phyloP scores from a whole-genome alignment of 2,888 invertebrate genomes.

The Ctena decussata region DNA sequence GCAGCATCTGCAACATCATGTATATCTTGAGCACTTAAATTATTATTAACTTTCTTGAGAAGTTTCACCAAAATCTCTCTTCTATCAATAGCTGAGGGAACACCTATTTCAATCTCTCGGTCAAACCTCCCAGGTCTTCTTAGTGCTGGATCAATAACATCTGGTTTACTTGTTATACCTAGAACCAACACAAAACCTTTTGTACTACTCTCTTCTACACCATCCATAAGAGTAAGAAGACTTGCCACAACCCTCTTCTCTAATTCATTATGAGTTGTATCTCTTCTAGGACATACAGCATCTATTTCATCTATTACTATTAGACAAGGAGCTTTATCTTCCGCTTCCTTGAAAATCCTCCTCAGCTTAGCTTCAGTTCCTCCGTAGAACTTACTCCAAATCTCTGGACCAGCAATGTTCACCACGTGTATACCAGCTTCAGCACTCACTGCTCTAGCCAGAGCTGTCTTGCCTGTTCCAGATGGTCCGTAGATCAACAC shows the following conservation, averaged over 20 bases:
- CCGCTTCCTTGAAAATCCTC: constrained; percentile 91
- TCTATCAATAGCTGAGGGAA: constrained; percentile 82
- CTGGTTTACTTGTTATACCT: constrained; percentile 93
- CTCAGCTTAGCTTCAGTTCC: constrained; percentile 92
- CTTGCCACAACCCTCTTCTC: constrained; percentile 92
- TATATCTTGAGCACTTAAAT: constrained; percentile 89
- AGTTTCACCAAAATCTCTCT: constrained; percentile 90
- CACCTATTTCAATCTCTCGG: constrained; percentile 85
- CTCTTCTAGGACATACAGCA: constrained; percentile 91
- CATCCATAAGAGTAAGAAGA: constrained; percentile 90
- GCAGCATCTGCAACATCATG: constrained; percentile 90
- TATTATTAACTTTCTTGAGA: constrained; percentile 89
- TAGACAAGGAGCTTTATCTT: constrained; percentile 91
- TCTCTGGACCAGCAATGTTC: constrained; percentile 90
- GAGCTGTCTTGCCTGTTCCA: constrained; percentile 95
- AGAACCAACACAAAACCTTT: constrained; percentile 90
- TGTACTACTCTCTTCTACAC: constrained; percentile 85
- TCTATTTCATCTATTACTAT: constrained; percentile 96
- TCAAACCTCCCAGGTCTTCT: constrained; percentile 93
- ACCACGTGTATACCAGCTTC: constrained; percentile 86
- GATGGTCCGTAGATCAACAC: constrained; percentile 93
- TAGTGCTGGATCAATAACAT: constrained; percentile 92
- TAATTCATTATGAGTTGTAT: constrained; percentile 89
- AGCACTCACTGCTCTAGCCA: constrained; percentile 91
- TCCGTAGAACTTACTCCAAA: constrained; percentile 91